Evolutionary conservation across 2,888 invertebrate species (phyloP), one percentile per base, ranked within the genome.

Genomic region (Cantharis nigra): DNA sequence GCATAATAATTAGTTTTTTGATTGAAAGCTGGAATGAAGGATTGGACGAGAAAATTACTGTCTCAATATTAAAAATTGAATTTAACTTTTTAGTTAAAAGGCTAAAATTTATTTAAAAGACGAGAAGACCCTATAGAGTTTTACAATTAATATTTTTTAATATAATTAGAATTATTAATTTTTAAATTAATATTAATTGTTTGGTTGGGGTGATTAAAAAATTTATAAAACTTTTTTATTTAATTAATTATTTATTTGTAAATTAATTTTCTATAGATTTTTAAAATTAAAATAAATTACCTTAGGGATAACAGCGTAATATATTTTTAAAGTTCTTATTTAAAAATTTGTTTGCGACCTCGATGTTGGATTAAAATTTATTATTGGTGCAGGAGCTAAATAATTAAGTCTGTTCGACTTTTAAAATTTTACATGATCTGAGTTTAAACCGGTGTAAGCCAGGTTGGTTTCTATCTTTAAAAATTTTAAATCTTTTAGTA

Each of bases 281-380:
- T 85, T 89, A 91, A 92, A 91, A 91, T 91, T 81, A 91, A 92
- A 91, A 91, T 89, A 92, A 94, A 92, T 93, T 94, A 94, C 93
- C 92, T 92, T 92, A 93, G 93, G 93, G 93, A 94, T 94, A 94
- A 94, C 94, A 94, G 94, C 93, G 92, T 94, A 91, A 94, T 94
- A 91, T 92, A 91, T 91, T 92, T 92, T 89, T 89, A 92, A 91
- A 94, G 94, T 90, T 91, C 93, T 87, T 88, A 94, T 94, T 91
- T 89, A 90, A 91, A 92, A 91, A 90, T 91, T 88, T 91, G 93
- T 90, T 94, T 94, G 93, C 92, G 93, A 94, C 94, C 94, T 95
- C 95, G 94, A 95, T 95, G 94, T 95, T 95, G 94, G 93, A 94
- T 94, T 94, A 94, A 93, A 91, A 87, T 91, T 90, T 90, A 91